Percentiles rank a stretch among this genome's conserved stretches.
phyloP scores from a whole-genome alignment of 2,797 vertebrate genomes.

The Brachyalestes nurse region DNA sequence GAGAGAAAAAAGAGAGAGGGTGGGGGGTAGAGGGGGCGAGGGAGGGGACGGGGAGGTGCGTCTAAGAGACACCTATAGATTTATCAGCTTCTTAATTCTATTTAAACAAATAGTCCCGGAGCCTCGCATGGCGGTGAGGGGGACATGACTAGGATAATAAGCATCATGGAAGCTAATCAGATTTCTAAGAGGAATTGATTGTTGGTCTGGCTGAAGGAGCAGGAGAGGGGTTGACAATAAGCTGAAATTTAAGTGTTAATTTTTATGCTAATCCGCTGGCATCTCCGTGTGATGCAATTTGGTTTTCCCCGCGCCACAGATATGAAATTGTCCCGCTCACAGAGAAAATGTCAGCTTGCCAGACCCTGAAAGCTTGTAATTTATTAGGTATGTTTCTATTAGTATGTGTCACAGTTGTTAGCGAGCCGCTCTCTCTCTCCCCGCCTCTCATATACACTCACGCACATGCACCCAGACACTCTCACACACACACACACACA shows the following conservation, averaged over 20 bases:
- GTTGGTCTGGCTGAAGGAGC: constrained; percentile 92
- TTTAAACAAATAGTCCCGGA: constrained; percentile 94
- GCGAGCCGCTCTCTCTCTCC: constrained; percentile 81
- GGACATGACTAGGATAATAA: constrained; percentile 99
- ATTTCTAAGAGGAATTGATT: constrained; percentile 99
- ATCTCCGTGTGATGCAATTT: constrained; percentile 98
- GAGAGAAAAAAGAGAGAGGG: constrained; percentile 12
- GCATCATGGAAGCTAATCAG: constrained; percentile 99
- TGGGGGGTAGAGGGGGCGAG: constrained; percentile 41
- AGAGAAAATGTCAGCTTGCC: constrained; percentile 99
- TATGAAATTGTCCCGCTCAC: constrained; percentile 98
- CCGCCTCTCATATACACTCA: constrained; percentile 45
- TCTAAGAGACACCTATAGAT: constrained; percentile 95
- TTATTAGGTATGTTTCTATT: constrained; percentile 99
- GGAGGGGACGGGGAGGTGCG: constrained; percentile 71
- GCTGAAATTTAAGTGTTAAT: constrained; percentile 99
- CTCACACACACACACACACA: constrained; percentile 41
- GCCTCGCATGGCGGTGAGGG: constrained; percentile 85
- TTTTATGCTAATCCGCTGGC: constrained; percentile 99
- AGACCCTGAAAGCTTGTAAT: constrained; percentile 99
- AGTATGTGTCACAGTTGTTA: constrained; percentile 99
- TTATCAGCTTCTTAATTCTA: constrained; percentile 93
- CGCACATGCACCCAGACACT: constrained; percentile 51
- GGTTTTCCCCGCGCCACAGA: constrained; percentile 88
- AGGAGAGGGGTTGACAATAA: constrained; percentile 98